Base-by-base conservation (phyloP, 2,797 vertebrate species). In the Pelobates cultripes region DNA sequence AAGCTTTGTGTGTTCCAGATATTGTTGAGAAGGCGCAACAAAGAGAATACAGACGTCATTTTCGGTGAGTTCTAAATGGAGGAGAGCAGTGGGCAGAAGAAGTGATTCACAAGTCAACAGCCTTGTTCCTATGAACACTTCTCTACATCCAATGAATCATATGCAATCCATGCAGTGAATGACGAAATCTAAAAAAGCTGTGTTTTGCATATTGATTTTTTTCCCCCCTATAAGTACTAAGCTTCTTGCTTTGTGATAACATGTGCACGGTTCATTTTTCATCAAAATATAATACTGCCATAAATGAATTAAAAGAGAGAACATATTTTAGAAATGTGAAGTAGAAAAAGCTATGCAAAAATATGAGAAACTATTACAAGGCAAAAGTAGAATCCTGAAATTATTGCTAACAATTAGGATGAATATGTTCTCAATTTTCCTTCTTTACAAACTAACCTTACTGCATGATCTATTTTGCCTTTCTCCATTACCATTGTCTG, bases 41-140 rank as follows among this genome's bases (percentile, higher is more conserved):
- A 79, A 70, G 57, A 57, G 17, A 44, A 41, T 55, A 61, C 45
- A 13, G 73, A 84, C 68, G 82, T 84, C 73, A 76, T 75, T 71
- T 79, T 15, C 70, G 66, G 63, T 47, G 51, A 75, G 60, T 79
- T 66, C 78, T 68, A 68, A 61, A 71, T 71, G 51, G 40, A 69
- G 74, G 70, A 72, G 61, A 82, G 47, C 69, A 10, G 77, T 76
- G 82, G 82, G 82, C 68, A 66, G 77, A 70, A 76, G 60, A 17
- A 67, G 72, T 80, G 82, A 84, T 73, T 84, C 73, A 80, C 53
- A 84, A 80, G 68, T 79, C 82, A 76, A 75, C 82, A 84, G 73
- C 66, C 82, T 60, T 84, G 53, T 84, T 84, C 60, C 75, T 60
- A 43, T 55, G 66, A 78, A 60, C 55, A 70, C 66, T 60, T 60